Evolutionary conservation across 2,797 vertebrate genomes (phyloP).

Genomic region (Thunnus albacares): DNA sequence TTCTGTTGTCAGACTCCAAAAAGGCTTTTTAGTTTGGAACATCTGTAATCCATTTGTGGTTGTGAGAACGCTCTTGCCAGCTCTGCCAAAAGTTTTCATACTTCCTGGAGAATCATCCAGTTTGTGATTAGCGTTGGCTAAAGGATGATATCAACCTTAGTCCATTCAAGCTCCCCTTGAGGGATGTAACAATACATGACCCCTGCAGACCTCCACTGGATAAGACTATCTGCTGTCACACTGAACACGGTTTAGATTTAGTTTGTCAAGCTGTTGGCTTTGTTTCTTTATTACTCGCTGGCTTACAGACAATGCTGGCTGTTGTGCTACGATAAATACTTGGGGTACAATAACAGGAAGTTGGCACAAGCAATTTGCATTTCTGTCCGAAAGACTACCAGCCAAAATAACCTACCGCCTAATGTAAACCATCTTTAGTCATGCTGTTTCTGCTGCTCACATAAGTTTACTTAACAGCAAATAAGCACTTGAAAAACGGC

Average conservation of each 20-base stretch:
- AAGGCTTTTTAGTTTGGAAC: constrained; percentile 73
- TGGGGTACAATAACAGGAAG: constrained; percentile 75
- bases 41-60: constrained; percentile 84
- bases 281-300: constrained; percentile 64
- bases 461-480: constrained; percentile 60
- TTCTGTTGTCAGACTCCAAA: constrained; percentile 77
- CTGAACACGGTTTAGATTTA: constrained; percentile 65
- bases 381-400: constrained; percentile 56
- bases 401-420: constrained; percentile 61
- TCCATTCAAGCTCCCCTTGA: constrained; percentile 57
- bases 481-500: constrained; percentile 47
- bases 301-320: constrained; percentile 64
- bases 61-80: constrained; percentile 59
- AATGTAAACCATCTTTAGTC: constrained; percentile 71
- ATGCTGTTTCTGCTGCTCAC: constrained; percentile 59
- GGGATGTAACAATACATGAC: constrained; percentile 60
- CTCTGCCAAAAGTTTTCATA: constrained; percentile 76
- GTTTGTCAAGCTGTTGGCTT: constrained; percentile 59
- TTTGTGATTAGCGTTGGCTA: constrained; percentile 76
- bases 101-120: constrained; percentile 75
- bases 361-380: constrained; percentile 71
- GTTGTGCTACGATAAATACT: constrained; percentile 72
- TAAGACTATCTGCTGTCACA: constrained; percentile 64
- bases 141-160: constrained; percentile 68
- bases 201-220: constrained; percentile 46